phyloP scores from a whole-genome alignment of 2,113 vertebrate genomes.

The Larimichthys polyactis region DNA sequence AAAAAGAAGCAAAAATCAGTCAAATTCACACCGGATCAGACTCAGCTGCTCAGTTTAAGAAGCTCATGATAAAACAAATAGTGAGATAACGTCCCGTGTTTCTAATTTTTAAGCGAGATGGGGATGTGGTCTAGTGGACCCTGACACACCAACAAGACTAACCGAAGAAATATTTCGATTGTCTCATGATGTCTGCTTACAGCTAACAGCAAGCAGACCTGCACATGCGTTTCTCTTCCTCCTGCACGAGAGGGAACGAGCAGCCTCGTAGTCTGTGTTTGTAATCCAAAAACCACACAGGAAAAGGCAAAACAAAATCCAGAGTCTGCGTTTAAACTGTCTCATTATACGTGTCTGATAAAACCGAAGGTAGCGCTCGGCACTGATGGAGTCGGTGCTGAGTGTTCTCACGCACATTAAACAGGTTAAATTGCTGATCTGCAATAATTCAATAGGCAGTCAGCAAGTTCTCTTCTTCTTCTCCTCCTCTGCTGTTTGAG shows the following conservation, averaged over 20 bases:
- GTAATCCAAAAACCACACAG: conserved; percentile 4
- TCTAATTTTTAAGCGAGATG: neutral
- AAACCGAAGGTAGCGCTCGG: neutral
- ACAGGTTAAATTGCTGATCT: no score
- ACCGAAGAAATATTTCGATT: neutral
- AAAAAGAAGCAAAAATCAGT: conserved; percentile 22
- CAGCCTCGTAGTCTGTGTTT: neutral
- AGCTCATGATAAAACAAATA: neutral
- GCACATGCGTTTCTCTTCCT: neutral
- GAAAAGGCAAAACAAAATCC: neutral
- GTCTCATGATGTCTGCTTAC: neutral
- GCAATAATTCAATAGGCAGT: no score
- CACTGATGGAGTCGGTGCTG: no score
- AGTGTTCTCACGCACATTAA: neutral
- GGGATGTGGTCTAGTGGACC: neutral
- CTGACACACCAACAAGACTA: neutral
- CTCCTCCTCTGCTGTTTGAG: no score
- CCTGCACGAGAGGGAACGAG: neutral
- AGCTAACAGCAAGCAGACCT: neutral
- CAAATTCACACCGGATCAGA: conserved; percentile 4
- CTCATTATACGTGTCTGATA: neutral
- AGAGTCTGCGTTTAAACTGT: neutral
- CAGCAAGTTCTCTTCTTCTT: no score
- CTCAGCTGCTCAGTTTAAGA: neutral
- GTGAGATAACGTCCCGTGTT: conserved; percentile 1